A percentile compares a stretch with the other conserved stretches of the same genome.
Evolutionary conservation across 2,888 invertebrate species (phyloP).

Genomic region (Raillietiella orientalis): DNA sequence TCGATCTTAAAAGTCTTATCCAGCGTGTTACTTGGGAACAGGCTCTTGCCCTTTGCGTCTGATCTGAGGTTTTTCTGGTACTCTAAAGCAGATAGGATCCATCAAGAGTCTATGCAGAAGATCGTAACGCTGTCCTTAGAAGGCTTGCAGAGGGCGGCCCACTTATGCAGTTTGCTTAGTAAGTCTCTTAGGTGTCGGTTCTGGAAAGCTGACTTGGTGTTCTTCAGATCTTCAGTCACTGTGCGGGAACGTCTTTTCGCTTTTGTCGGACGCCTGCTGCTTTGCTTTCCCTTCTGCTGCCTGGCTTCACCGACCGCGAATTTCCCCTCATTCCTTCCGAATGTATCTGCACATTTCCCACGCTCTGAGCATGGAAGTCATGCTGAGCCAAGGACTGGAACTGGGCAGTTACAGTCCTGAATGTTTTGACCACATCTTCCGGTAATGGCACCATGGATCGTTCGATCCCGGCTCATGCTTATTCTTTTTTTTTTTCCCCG

Average conservation of each 20-base stretch:
- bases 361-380: conserved; percentile 64
- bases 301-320: no score
- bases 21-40: no score
- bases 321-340: no score
- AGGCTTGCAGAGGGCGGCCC: conserved; percentile 76
- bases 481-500: conserved; percentile 6
- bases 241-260: conserved; percentile 74
- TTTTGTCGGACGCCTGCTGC: no score
- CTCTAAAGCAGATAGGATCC: no score
- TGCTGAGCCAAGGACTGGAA: conserved; percentile 56
- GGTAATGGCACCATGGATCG: conserved; percentile 14
- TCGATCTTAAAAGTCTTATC: conserved; percentile 63
- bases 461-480: no score
- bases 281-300: no score
- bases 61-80: no score
- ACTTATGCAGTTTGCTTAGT: conserved; percentile 54
- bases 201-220: neutral
- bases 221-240: conserved; percentile 39
- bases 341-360: conserved; percentile 44
- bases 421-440: conserved; percentile 86
- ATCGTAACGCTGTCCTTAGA: conserved; percentile 59
- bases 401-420: conserved; percentile 68
- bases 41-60: no score
- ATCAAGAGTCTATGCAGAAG: no score
- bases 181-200: conserved; percentile 6